Evolutionary conservation across 2,113 vertebrate species (phyloP).

Genomic region (Percopsis transmontana): DNA sequence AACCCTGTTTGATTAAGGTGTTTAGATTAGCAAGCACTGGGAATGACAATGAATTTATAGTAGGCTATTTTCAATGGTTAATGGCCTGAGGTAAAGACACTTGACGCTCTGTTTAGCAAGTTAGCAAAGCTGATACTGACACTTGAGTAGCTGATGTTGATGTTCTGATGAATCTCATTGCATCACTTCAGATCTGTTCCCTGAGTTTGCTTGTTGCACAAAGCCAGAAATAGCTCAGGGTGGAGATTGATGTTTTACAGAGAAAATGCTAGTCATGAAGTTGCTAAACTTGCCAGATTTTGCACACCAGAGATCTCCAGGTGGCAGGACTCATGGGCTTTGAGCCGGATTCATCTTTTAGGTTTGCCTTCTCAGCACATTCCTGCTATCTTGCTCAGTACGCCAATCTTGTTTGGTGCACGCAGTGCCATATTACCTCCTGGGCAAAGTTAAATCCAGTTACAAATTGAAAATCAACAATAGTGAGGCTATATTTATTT

Average conservation of each 20-base stretch:
- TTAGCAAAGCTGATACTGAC: slow-evolving; percentile 17
- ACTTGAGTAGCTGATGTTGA: slow-evolving; percentile 6
- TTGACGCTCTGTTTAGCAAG: background rate
- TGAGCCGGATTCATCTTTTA: slow-evolving; percentile 41
- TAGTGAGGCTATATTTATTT: background rate
- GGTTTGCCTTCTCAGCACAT: slow-evolving; percentile 51
- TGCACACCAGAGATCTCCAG: slow-evolving; percentile 44
- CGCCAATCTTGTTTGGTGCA: slow-evolving; percentile 8
- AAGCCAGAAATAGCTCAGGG: slow-evolving; percentile 20
- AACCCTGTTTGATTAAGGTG: no score
- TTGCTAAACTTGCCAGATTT: slow-evolving; percentile 58
- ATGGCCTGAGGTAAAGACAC: background rate
- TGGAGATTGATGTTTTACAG: slow-evolving; percentile 46
- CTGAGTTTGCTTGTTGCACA: slow-evolving; percentile 36
- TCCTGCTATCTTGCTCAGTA: slow-evolving; percentile 22
- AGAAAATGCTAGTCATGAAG: slow-evolving; percentile 45
- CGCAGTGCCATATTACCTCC: background rate
- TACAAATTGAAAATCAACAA: background rate
- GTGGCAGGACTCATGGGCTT: slow-evolving; percentile 47
- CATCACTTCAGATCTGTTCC: slow-evolving; percentile 20
- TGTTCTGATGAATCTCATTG: slow-evolving; percentile 8
- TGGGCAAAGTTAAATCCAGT: background rate
- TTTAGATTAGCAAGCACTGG: no score
- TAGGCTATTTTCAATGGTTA: background rate
- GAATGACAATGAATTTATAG: no score